phyloP scores from a whole-genome alignment of 2,797 vertebrate species.

The Eurystomus glaucurus region DNA sequence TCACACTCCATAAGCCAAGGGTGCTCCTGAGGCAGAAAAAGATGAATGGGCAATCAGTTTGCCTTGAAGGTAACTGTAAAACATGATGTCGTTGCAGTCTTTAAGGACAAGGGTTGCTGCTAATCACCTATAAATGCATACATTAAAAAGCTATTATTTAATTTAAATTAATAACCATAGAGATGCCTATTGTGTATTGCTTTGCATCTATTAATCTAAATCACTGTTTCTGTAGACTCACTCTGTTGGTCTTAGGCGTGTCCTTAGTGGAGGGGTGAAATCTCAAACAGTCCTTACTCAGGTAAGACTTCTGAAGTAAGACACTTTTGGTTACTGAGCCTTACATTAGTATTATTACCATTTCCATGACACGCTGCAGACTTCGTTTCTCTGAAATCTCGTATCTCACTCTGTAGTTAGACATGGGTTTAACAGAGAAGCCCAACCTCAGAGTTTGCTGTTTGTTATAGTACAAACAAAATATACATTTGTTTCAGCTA shows the following conservation, averaged over 20 bases:
- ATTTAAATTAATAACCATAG: not conserved
- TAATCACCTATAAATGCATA: not conserved
- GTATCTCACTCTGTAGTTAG: not conserved
- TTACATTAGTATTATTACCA: not conserved
- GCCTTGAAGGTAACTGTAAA: not conserved
- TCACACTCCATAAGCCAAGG: not conserved
- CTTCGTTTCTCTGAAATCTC: not conserved
- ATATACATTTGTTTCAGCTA: slow-evolving; percentile 55
- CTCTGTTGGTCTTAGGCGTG: not conserved
- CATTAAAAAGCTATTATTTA: slow-evolving; percentile 34
- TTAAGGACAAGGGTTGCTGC: not conserved
- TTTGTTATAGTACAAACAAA: slow-evolving; percentile 66
- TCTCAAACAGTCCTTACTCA: not conserved
- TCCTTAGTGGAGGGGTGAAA: not conserved
- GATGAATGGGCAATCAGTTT: not conserved
- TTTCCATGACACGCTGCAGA: not conserved
- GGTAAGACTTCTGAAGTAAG: not conserved
- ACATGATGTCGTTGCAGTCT: not conserved
- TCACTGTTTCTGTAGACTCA: not conserved
- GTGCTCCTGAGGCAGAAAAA: not conserved
- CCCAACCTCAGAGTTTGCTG: not conserved
- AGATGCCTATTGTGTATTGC: not conserved
- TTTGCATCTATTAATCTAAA: not conserved
- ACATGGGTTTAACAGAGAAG: not conserved
- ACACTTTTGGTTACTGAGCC: not conserved